Evolutionary conservation across 2,888 invertebrate species (phyloP), one percentile per base, ranked within the genome.

Genomic region (Polylopha cassiicola): DNA sequence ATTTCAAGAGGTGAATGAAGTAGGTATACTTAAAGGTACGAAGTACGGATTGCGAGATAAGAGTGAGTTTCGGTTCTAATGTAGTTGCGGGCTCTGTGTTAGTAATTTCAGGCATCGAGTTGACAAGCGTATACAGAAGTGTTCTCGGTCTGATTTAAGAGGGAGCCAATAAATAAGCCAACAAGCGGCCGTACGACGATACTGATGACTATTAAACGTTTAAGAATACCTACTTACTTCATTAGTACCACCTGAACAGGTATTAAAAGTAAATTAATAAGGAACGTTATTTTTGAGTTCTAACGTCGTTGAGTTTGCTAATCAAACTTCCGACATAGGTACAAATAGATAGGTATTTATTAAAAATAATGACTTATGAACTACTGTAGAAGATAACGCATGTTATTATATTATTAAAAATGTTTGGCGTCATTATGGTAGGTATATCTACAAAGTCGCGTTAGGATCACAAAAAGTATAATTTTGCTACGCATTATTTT

Each of bases 111-210:
- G 30, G 24, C 30, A 29, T 24, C 24, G 16, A 26, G 24, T 41
- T 41, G 41, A 41, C 41, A 36, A 30, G 39, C 34, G 33, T 23
- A 23, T 23, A 33, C 27, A 39, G 39, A 23, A 29, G 28, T 29
- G 23, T 24, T 41, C 29, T 15, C 34, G 21, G 29, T 30, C 29
- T 41, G 39, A 34, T 41, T 36, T 41, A 41, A 41, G 41, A 41
- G 34, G 20, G 9, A 11, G 27, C 36, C 17, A 16, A 41, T 41
- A 34, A 34, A 30, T 29, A 34, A 34, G 16, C 39, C 24, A n/a
- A 15, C 15, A 10, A 20, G 13, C 7, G 14, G 15, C 24, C 30
- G 21, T 3, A 16, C 24, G 30, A 41, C 23, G 34, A n/a, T n/a
- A n/a, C n/a, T n/a, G 36, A 26, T 16, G 20, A 3, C 30, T 14